Evolutionary conservation across 2,888 invertebrate genomes (phyloP).

Genomic region (Noctua fimbriata): DNA sequence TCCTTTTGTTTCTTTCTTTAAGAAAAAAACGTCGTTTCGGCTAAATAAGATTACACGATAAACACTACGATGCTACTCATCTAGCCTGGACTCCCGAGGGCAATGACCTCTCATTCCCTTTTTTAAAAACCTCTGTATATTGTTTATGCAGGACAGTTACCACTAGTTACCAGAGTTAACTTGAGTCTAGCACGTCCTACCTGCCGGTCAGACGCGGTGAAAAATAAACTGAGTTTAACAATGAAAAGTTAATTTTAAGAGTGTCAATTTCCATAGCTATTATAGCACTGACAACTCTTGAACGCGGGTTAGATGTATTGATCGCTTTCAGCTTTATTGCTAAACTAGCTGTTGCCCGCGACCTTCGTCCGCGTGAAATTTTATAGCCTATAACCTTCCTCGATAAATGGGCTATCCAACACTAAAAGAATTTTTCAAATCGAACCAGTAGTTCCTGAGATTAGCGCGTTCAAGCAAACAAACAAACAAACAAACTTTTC

Average conservation of each 20-base stretch:
- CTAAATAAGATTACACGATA: no score
- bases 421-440: no score
- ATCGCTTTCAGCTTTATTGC: background rate
- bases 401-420: no score
- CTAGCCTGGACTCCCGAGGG: background rate
- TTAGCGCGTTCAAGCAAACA: no score
- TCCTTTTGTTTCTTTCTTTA: no score
- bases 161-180: background rate
- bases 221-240: background rate
- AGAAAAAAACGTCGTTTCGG: no score
- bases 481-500: no score
- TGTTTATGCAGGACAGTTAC: background rate
- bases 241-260: background rate
- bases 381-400: no score
- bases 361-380: no score
- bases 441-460: no score
- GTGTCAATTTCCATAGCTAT: background rate
- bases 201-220: background rate
- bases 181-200: background rate
- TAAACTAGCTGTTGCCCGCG: no score
- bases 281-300: background rate
- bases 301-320: background rate
- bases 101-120: background rate
- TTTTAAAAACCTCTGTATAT: background rate
- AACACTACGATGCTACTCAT: background rate